These are phyloP conservation scores for Drosophila falleni DNA, from an alignment of 2,888 invertebrate genomes.

Conservation along the genomic window DNA sequence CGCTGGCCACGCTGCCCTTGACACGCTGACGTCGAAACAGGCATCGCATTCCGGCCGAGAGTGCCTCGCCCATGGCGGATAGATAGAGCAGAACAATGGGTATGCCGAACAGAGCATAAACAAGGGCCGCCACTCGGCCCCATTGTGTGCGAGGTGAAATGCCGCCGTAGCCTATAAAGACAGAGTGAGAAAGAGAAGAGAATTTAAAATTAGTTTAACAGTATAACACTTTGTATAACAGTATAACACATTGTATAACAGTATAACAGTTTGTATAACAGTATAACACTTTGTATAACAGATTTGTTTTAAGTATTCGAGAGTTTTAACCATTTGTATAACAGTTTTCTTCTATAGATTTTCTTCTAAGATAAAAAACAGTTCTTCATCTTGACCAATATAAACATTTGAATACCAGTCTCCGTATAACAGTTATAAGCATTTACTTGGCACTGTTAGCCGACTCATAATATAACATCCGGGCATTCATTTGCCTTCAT, in stretches of 20 bases:
- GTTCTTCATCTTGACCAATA: not conserved
- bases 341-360: not conserved
- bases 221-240: constrained; percentile 2
- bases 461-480: constrained; percentile 3
- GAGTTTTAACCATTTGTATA: not conserved
- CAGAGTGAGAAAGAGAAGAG: not conserved
- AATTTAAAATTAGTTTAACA: not conserved
- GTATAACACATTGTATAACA: constrained; percentile 26
- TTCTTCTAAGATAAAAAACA: not conserved
- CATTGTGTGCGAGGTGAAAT: constrained; percentile 92
- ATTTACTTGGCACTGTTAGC: not conserved
- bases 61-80: constrained; percentile 93
- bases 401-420: constrained; percentile 4
- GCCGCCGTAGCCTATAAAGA: constrained; percentile 92
- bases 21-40: constrained; percentile 87
- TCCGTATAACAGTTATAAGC: not conserved
- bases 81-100: constrained; percentile 95
- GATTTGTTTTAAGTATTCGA: not conserved
- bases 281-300: constrained; percentile 6
- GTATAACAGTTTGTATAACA: constrained; percentile 30
- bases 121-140: constrained; percentile 92
- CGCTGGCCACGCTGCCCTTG: constrained; percentile 70
- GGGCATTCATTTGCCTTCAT: constrained; percentile 4
- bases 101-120: constrained; percentile 94
- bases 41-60: constrained; percentile 92